These are phyloP conservation scores for Melanophora roralis DNA, from an alignment of 2,888 invertebrate genomes.

Conservation along the genomic window DNA sequence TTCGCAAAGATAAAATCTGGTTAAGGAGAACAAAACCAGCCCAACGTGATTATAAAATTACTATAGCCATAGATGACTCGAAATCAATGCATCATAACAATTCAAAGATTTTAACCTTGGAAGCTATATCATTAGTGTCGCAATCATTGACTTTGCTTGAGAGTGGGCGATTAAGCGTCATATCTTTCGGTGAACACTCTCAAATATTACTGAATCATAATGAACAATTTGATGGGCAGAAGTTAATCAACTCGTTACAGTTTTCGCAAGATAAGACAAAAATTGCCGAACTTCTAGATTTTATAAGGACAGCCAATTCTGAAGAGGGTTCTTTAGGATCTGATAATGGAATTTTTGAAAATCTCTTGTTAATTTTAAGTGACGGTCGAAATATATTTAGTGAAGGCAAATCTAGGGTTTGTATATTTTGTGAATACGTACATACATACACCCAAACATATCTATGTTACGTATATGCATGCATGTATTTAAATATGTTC, in stretches of 20 bases:
- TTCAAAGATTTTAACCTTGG: constrained; percentile 94
- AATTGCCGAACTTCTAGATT: constrained; percentile 89
- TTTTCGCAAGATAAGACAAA: constrained; percentile 95
- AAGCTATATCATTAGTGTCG: constrained; percentile 93
- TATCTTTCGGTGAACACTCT: constrained; percentile 93
- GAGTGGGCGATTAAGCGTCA: constrained; percentile 93
- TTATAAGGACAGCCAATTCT: constrained; percentile 83
- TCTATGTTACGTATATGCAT: no score
- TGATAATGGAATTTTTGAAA: constrained; percentile 76
- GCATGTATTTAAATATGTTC: background rate
- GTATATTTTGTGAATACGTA: no score
- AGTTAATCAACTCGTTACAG: constrained; percentile 86
- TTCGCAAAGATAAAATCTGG: constrained; percentile 99
- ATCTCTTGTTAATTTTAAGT: constrained; percentile 92
- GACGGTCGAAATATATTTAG: constrained; percentile 96
- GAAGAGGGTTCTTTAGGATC: constrained; percentile 76
- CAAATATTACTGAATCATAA: constrained; percentile 94
- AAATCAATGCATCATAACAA: constrained; percentile 92
- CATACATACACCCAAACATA: no score
- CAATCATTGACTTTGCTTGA: constrained; percentile 94
- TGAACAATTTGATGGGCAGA: constrained; percentile 88
- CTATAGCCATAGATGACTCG: constrained; percentile 98
- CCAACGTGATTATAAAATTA: constrained; percentile 96
- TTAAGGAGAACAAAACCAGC: constrained; percentile 95
- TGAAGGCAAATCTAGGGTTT: constrained; percentile 87